Percentiles rank a stretch among this genome's conserved stretches.
Evolutionary conservation across 2,888 invertebrate genomes (phyloP).

Genomic region (Abrostola triplasia): DNA sequence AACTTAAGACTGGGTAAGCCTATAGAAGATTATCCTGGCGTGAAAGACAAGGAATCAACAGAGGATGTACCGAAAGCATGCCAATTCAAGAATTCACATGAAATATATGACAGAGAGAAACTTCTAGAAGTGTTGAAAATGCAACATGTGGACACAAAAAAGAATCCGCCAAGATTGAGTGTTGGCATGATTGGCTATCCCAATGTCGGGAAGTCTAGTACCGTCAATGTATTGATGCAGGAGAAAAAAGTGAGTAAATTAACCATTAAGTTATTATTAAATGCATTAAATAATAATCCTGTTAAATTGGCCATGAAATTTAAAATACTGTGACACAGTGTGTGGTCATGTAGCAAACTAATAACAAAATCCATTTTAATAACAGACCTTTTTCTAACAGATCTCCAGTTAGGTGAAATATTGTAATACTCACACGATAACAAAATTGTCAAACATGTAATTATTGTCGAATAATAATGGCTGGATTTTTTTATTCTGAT

Average conservation of each 20-base stretch:
- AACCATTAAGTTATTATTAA: background rate
- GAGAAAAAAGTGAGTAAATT: slow-evolving; percentile 90
- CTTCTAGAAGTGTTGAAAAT: slow-evolving; percentile 92
- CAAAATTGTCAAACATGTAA: too few relatives aligned
- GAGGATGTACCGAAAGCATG: slow-evolving; percentile 36
- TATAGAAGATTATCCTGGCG: slow-evolving; percentile 64
- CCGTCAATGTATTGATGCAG: slow-evolving; percentile 97
- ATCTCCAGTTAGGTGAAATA: too few relatives aligned
- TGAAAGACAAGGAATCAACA: slow-evolving; percentile 21
- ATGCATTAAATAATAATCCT: too few relatives aligned
- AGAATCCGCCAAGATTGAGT: slow-evolving; percentile 90
- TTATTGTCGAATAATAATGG: too few relatives aligned
- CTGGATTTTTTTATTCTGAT: too few relatives aligned
- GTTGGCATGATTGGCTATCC: slow-evolving; percentile 99
- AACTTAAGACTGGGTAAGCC: slow-evolving; percentile 75
- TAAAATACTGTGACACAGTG: too few relatives aligned
- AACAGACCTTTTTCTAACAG: too few relatives aligned
- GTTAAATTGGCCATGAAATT: too few relatives aligned
- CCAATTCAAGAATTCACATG: slow-evolving; percentile 84
- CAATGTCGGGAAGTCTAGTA: slow-evolving; percentile 99
- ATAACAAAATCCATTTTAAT: too few relatives aligned
- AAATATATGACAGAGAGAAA: slow-evolving; percentile 90
- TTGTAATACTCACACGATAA: too few relatives aligned
- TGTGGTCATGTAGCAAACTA: too few relatives aligned
- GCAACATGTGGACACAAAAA: slow-evolving; percentile 78